phyloP scores from a whole-genome alignment of 1,140 invertebrate species.

The Diplogasteroides magnus region DNA sequence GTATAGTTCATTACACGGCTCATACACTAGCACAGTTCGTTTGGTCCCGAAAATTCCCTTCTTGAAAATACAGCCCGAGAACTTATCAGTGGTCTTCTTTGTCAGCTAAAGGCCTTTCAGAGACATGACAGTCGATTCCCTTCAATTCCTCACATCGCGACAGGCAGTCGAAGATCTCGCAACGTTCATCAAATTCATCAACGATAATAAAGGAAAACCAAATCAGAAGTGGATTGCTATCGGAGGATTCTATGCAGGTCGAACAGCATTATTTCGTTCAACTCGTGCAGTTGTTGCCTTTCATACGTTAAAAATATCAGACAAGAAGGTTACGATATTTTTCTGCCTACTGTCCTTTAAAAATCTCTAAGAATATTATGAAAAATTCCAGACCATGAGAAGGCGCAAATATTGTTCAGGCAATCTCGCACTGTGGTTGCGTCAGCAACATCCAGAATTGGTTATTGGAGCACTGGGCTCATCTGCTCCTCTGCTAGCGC shows the following conservation, averaged over 20 bases:
- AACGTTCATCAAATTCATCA: neutral
- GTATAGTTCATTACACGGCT: too few species aligned
- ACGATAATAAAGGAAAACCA: neutral
- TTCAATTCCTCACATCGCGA: neutral
- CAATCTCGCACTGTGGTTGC: neutral
- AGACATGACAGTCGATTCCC: neutral
- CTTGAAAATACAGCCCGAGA: too few species aligned
- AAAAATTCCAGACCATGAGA: too few species aligned
- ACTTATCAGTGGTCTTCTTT: too few species aligned
- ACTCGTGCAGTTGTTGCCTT: too few species aligned
- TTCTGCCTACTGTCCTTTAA: too few species aligned
- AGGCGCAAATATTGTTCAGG: neutral
- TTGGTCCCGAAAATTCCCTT: too few species aligned
- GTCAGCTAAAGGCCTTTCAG: neutral
- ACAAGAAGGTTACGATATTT: too few species aligned
- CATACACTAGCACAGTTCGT: too few species aligned
- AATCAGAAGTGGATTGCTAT: neutral
- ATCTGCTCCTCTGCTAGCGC: neutral
- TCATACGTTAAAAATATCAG: too few species aligned
- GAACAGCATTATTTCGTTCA: too few species aligned
- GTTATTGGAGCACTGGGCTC: neutral
- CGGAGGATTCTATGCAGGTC: neutral
- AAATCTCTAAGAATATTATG: too few species aligned
- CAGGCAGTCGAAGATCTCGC: neutral
- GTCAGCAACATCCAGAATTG: neutral